phyloP scores from a whole-genome alignment of 2,888 invertebrate genomes.

The Rhyacophila evoluta region DNA sequence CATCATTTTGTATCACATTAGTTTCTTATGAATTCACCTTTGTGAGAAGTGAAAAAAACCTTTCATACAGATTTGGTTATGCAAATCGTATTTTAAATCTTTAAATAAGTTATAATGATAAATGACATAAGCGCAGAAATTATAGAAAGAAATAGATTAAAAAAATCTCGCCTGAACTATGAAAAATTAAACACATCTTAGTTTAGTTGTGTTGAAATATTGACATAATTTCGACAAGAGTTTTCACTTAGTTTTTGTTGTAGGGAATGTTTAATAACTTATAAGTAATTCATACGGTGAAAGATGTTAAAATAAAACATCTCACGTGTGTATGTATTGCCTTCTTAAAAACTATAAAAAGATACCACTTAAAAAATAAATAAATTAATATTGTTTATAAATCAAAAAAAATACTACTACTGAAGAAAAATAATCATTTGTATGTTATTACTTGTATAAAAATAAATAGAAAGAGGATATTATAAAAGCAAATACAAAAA shows the following conservation, averaged over 20 bases:
- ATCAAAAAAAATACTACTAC: not conserved
- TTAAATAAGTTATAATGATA: not conserved
- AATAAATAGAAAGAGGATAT: not conserved
- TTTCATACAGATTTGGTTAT: no score
- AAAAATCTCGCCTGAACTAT: not conserved
- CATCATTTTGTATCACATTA: no score
- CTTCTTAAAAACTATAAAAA: not conserved
- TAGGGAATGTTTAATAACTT: not conserved
- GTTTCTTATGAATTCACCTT: no score
- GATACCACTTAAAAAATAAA: constrained; percentile 19
- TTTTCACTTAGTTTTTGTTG: not conserved
- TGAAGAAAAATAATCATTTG: not conserved
- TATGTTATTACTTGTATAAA: constrained; percentile 1
- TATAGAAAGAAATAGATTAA: not conserved
- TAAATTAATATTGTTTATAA: not conserved
- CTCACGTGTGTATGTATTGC: not conserved
- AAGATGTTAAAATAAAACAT: constrained; percentile 6
- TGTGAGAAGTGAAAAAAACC: no score
- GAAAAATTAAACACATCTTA: no score
- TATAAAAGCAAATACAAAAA: constrained; percentile 22
- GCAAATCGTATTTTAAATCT: no score
- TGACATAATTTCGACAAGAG: not conserved
- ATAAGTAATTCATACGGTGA: not conserved
- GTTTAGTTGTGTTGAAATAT: no score
- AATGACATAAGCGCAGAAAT: not conserved